A percentile compares a stretch with the other conserved stretches of the same genome.
Conservation (phyloP, 2,113 vertebrate genomes). For the Tychaedon coryphoeus region DNA sequence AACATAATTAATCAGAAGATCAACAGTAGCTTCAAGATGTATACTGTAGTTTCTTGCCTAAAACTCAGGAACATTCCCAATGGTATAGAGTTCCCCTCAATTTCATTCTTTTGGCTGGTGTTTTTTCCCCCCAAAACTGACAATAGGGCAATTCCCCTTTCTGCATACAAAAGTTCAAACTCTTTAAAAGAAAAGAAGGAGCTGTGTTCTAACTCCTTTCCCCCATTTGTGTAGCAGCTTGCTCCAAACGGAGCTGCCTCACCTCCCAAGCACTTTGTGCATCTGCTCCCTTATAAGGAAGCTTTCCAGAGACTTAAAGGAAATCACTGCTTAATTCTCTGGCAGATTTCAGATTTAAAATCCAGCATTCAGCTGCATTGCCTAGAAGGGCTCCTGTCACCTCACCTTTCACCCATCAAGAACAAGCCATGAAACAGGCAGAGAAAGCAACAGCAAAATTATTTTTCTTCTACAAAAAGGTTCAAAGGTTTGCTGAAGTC, state of each 20-base stretch:
- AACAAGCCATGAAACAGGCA: not conserved
- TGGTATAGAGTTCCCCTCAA: not conserved
- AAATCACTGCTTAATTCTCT: not conserved
- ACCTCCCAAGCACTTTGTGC: not conserved
- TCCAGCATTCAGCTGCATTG: not conserved
- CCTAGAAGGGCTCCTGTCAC: not conserved
- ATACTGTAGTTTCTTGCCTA: not conserved
- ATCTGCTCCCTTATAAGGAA: slow-evolving; percentile 22
- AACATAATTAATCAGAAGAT: not conserved
- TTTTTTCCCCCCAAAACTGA: not conserved
- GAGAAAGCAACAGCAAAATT: not conserved
- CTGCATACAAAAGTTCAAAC: not conserved
- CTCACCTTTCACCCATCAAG: not conserved
- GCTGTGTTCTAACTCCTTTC: not conserved
- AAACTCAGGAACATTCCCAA: not conserved
- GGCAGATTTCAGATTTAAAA: not conserved
- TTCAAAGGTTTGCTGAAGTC: not conserved
- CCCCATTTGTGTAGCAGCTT: not conserved
- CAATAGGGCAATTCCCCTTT: not conserved
- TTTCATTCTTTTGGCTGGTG: not conserved
- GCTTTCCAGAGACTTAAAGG: not conserved
- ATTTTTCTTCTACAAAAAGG: not conserved
- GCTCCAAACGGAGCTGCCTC: not conserved
- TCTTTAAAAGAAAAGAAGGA: not conserved
- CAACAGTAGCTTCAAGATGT: not conserved